A percentile compares a stretch with the other conserved stretches of the same genome.
phyloP scores from a whole-genome alignment of 2,113 vertebrate genomes.

The Numenius arquata region DNA sequence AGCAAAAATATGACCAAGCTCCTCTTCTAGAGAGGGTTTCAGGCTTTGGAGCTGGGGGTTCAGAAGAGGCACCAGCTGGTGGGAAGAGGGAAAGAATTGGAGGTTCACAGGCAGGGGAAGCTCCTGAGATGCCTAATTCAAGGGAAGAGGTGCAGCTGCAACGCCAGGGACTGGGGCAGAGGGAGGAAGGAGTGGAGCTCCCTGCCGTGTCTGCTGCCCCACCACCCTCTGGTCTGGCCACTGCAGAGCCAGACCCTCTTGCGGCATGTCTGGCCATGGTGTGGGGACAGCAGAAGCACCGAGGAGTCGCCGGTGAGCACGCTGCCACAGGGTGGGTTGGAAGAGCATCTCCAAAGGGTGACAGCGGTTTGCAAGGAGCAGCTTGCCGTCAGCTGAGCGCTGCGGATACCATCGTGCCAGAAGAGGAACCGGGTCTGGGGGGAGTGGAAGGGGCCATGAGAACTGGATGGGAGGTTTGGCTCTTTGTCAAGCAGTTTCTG shows the following conservation, averaged over 20 bases:
- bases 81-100: background rate
- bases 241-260: background rate
- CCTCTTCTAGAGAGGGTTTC: background rate
- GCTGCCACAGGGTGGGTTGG: accelerated
- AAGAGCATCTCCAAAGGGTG: background rate
- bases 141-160: background rate
- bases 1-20: background rate
- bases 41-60: background rate
- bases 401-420: constrained; percentile 1
- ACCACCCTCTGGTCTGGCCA: background rate
- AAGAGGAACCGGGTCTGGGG: constrained; percentile 25
- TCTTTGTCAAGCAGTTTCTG: constrained; percentile 29
- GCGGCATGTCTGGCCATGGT: accelerated
- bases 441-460: constrained; percentile 17
- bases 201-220: background rate
- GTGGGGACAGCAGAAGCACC: accelerated
- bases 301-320: background rate
- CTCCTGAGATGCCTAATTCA: background rate
- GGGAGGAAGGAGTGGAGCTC: background rate
- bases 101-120: background rate
- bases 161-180: background rate
- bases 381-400: background rate
- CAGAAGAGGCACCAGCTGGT: background rate
- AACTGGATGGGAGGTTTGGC: constrained; percentile 53
- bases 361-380: background rate